These are phyloP conservation scores for Sisor rabdophorus DNA, from an alignment of 2,113 vertebrate genomes.

Conservation along the genomic window DNA sequence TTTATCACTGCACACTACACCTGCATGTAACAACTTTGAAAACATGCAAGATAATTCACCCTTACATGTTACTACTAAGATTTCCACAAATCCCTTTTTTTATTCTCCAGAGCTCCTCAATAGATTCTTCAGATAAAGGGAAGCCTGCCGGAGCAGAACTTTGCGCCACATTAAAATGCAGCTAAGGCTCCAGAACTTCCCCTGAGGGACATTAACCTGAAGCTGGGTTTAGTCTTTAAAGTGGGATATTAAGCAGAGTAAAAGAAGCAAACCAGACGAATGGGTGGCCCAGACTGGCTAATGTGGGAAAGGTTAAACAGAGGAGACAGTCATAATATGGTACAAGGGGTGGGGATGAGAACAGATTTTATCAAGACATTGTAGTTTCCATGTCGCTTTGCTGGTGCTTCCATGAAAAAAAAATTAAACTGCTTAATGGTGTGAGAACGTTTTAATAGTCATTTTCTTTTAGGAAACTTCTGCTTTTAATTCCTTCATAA, in stretches of 20 bases:
- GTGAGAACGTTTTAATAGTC: no score
- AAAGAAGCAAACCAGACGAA: conserved; percentile 19
- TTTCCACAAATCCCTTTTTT: conserved; percentile 54
- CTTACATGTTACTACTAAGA: conserved; percentile 57
- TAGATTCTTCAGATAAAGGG: conserved; percentile 57
- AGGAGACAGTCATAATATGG: not conserved
- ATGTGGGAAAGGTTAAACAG: not conserved
- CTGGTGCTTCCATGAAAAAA: no score
- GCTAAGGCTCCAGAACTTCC: conserved; percentile 58
- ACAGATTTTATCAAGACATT: not conserved
- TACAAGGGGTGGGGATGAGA: not conserved
- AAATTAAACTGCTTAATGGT: no score
- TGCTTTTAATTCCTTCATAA: no score
- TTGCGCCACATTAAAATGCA: conserved; percentile 69
- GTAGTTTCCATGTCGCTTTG: not conserved
- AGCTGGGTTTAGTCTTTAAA: conserved; percentile 68
- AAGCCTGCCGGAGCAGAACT: conserved; percentile 55
- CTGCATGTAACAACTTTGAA: conserved; percentile 60
- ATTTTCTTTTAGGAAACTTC: no score
- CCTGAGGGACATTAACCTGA: conserved; percentile 66
- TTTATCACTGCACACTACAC: conserved; percentile 39
- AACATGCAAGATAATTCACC: conserved; percentile 9
- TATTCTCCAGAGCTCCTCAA: conserved; percentile 28
- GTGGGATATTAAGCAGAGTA: conserved; percentile 58
- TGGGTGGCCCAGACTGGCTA: conserved; percentile 31